Percentiles rank a stretch among this genome's conserved stretches.
Conservation (phyloP, 2,888 invertebrate genomes). For the Halictus quadricinctus region DNA sequence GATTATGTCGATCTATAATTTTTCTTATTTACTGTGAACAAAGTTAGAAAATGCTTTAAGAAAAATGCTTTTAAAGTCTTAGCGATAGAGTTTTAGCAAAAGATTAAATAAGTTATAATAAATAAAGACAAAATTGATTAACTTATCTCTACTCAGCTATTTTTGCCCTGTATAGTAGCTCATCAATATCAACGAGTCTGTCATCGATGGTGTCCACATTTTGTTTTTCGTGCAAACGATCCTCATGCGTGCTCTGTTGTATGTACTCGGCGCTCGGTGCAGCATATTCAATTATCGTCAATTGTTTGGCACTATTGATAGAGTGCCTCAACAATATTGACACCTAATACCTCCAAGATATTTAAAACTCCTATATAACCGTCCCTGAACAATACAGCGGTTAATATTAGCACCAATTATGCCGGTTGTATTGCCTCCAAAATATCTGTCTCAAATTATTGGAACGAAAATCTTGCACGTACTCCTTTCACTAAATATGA, state of each 20-base stretch:
- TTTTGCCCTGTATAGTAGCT: neutral
- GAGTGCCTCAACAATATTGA: slow-evolving; percentile 8
- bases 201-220: neutral
- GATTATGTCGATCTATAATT: neutral
- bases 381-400: neutral
- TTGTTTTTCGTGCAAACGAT: slow-evolving; percentile 1
- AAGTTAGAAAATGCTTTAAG: neutral
- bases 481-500: neutral
- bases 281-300: neutral
- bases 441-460: neutral
- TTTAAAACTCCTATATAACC: neutral
- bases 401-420: neutral
- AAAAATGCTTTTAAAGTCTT: neutral
- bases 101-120: neutral
- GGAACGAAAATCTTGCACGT: neutral
- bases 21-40: neutral
- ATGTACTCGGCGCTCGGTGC: neutral
- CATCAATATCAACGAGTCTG: neutral
- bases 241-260: neutral
- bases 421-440: neutral
- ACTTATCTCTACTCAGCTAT: neutral
- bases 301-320: neutral
- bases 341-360: slow-evolving; percentile 1
- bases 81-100: neutral
- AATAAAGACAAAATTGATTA: neutral